Conservation (phyloP, 2,888 invertebrate genomes). For the Tachina fera region DNA sequence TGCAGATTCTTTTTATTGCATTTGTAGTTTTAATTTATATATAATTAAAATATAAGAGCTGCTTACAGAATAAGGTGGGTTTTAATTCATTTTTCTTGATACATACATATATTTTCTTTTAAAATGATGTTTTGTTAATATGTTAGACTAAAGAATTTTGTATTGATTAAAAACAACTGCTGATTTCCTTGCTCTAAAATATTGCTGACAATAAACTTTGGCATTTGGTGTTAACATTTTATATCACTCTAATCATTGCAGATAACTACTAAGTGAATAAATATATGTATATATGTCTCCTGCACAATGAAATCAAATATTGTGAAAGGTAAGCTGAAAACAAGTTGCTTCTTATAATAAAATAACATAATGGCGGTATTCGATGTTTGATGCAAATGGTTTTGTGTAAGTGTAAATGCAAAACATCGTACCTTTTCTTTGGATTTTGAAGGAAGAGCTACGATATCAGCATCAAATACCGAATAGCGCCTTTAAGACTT, state of each 20-base stretch:
- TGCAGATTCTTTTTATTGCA: constrained; percentile 6
- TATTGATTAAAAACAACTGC: constrained; percentile 65
- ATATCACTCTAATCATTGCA: constrained; percentile 21
- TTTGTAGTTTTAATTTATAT: constrained; percentile 20
- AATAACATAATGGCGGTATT: neutral
- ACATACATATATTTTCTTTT: neutral
- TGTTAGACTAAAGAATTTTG: constrained; percentile 73
- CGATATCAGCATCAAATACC: neutral
- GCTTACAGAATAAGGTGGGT: constrained; percentile 11
- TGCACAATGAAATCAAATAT: neutral
- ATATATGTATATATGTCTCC: neutral
- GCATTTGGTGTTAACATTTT: constrained; percentile 1
- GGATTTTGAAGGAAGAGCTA: neutral
- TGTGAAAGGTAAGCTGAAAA: constrained; percentile 43
- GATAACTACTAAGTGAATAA: constrained; percentile 17
- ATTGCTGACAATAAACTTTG: neutral
- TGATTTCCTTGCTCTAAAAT: constrained; percentile 22
- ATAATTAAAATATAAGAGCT: neutral
- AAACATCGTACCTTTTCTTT: too few species aligned
- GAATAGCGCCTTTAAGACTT: neutral
- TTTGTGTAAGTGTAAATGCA: too few species aligned
- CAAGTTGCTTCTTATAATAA: neutral
- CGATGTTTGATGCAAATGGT: neutral
- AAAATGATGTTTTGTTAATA: constrained; percentile 72
- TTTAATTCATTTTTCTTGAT: neutral